Conservation (phyloP, 2,888 invertebrate genomes). For the Morpho achilles region DNA sequence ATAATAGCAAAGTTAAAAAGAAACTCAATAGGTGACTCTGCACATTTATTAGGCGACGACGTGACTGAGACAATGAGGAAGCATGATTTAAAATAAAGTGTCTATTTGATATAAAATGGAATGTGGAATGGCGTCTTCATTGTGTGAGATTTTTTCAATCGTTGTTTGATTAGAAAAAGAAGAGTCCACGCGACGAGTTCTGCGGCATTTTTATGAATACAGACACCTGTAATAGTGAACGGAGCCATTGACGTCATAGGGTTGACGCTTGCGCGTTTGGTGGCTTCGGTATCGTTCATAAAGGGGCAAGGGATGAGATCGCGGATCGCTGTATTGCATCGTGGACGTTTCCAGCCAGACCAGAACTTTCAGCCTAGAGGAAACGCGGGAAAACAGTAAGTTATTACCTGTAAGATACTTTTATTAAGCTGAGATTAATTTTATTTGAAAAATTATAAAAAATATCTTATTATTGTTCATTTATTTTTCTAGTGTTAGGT, state of each 20-base stretch:
- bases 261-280: conserved; percentile 52
- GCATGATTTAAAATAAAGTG: not conserved
- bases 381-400: conserved; percentile 67
- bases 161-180: conserved; percentile 13
- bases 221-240: conserved; percentile 72
- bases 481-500: too few relatives aligned
- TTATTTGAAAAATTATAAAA: too few relatives aligned
- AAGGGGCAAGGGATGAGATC: conserved; percentile 34
- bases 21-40: too few relatives aligned
- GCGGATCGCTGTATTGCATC: conserved; percentile 52
- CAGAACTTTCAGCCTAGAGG: conserved; percentile 28
- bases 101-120: not conserved
- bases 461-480: too few relatives aligned
- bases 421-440: not conserved
- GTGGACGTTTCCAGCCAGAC: conserved; percentile 41
- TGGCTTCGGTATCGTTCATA: conserved; percentile 35
- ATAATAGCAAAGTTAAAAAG: too few relatives aligned
- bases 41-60: too few relatives aligned
- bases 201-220: conserved; percentile 42
- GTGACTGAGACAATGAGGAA: too few relatives aligned
- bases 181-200: conserved; percentile 18
- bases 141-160: conserved; percentile 9
- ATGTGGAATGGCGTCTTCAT: conserved; percentile 1
- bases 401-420: conserved; percentile 23
- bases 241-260: conserved; percentile 74